phyloP scores from a whole-genome alignment of 2,113 vertebrate species.

The Tyto alba region DNA sequence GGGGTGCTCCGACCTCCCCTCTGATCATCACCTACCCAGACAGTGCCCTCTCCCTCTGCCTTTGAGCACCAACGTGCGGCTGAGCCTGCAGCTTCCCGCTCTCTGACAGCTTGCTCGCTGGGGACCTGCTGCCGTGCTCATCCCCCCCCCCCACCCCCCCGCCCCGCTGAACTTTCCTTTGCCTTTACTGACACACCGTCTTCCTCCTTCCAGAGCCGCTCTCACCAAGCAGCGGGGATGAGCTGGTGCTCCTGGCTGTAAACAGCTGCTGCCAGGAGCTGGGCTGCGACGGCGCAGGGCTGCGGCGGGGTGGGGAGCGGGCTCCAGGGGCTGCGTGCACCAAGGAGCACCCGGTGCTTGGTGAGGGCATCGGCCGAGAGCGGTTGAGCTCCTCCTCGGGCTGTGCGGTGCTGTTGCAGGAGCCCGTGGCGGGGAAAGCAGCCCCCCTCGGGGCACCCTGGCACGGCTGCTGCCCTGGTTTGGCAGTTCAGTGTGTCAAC shows the following conservation, averaged over 20 bases:
- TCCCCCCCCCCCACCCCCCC: accelerated
- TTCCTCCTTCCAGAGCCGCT: background rate
- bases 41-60: background rate
- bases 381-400: background rate
- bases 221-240: accelerated
- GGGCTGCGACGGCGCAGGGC: background rate
- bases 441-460: background rate
- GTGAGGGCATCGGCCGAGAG: background rate
- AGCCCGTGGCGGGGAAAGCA: background rate
- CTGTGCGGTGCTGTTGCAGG: background rate
- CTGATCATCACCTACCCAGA: background rate
- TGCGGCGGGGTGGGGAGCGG: background rate
- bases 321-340: background rate
- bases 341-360: background rate
- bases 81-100: background rate
- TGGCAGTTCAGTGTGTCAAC: background rate
- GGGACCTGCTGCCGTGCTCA: background rate
- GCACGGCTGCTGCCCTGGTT: background rate
- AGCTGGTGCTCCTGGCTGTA: accelerated
- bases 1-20: accelerated
- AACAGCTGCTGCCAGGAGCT: background rate
- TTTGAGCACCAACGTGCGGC: background rate
- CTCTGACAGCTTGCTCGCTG: background rate
- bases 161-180: background rate
- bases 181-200: background rate